Evolutionary conservation across 2,113 vertebrate species (phyloP).

Genomic region (Odontesthes bonariensis): DNA sequence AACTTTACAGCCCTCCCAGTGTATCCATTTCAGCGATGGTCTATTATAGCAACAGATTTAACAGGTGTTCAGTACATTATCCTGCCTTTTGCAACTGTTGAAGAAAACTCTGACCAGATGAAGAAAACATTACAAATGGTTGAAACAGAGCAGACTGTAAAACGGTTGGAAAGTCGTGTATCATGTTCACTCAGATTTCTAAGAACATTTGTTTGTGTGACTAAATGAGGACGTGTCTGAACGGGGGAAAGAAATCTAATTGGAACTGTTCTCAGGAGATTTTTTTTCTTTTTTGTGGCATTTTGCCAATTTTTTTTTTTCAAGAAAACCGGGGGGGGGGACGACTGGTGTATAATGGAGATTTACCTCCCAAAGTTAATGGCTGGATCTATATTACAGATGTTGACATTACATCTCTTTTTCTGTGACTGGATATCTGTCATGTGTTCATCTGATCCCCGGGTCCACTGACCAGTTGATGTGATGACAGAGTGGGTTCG

Average conservation of each 20-base stretch:
- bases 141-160: constrained; percentile 1
- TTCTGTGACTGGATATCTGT: background rate
- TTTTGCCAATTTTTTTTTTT: background rate
- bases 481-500: constrained; percentile 7
- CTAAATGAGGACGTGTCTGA: background rate
- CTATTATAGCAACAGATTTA: constrained; percentile 19
- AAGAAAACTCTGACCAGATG: background rate
- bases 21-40: background rate
- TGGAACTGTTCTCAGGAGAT: too few species aligned
- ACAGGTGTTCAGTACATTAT: constrained; percentile 13
- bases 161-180: background rate
- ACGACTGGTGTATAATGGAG: background rate
- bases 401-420: background rate
- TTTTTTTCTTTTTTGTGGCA: background rate
- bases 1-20: background rate
- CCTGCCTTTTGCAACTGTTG: constrained; percentile 1
- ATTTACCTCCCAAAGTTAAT: background rate
- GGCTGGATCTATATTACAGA: background rate
- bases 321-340: background rate
- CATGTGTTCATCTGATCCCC: background rate
- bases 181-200: background rate
- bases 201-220: background rate
- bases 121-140: constrained; percentile 11
- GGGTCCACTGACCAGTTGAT: background rate
- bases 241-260: background rate